A percentile compares a stretch with the other conserved stretches of the same genome.
Conservation (phyloP, 2,888 invertebrate species). For the Sepiola atlantica region DNA sequence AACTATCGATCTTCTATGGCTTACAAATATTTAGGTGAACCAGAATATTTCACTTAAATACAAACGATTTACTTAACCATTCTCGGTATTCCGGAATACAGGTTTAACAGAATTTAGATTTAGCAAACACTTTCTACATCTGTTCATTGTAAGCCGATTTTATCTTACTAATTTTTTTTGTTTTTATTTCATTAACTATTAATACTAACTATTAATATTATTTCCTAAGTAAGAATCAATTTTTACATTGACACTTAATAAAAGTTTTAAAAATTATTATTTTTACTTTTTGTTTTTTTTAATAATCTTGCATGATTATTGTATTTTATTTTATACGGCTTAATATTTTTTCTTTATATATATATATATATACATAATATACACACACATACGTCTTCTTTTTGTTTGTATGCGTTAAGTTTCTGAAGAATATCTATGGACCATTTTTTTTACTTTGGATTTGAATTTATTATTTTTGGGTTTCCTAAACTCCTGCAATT, state of each 20-base stretch:
- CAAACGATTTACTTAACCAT: too few species aligned
- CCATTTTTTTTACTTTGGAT: conserved; percentile 11
- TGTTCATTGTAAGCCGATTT: too few species aligned
- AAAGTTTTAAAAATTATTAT: neutral
- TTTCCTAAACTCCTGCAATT: conserved; percentile 47
- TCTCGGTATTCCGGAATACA: too few species aligned
- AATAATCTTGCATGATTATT: neutral
- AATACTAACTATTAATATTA: too few species aligned
- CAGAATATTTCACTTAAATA: too few species aligned
- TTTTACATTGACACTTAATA: neutral
- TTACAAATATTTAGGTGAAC: too few species aligned
- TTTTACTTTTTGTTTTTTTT: neutral
- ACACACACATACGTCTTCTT: neutral
- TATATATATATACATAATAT: too few species aligned
- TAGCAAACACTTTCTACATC: too few species aligned
- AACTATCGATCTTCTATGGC: too few species aligned
- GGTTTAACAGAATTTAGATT: too few species aligned
- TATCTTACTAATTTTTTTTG: too few species aligned
- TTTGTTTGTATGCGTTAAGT: neutral
- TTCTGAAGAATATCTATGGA: conserved; percentile 19
- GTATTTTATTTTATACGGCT: neutral
- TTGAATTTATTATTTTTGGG: conserved; percentile 39
- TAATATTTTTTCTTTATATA: neutral
- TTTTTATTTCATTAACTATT: too few species aligned
- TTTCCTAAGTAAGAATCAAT: neutral